A percentile compares a stretch with the other conserved stretches of the same genome.
phyloP scores from a whole-genome alignment of 2,113 vertebrate species.

The Plecotus auritus region DNA sequence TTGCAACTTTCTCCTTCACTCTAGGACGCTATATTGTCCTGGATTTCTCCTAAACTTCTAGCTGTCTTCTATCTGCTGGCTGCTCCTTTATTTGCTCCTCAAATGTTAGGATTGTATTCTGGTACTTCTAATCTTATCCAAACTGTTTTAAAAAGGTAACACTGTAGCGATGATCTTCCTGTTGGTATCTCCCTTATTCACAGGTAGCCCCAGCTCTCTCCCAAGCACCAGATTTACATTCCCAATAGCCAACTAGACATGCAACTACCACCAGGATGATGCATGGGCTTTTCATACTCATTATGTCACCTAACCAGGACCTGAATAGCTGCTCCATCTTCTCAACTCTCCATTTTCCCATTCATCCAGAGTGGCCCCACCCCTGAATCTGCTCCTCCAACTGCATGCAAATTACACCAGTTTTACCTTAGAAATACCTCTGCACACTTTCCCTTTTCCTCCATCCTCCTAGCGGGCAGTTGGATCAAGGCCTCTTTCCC shows the following conservation, averaged over 20 bases:
- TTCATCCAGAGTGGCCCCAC: background rate
- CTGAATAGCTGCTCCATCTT: background rate
- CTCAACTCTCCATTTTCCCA: background rate
- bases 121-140: background rate
- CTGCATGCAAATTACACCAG: background rate
- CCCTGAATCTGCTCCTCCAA: background rate
- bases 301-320: background rate
- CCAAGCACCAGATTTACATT: background rate
- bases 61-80: background rate
- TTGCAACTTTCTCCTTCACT: background rate
- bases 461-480: background rate
- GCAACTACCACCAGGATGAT: background rate
- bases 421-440: background rate
- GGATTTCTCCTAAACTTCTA: background rate
- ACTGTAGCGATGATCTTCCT: background rate
- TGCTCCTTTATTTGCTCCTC: background rate
- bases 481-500: background rate
- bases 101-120: background rate
- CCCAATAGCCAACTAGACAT: background rate
- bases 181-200: background rate
- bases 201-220: background rate
- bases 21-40: background rate
- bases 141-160: background rate
- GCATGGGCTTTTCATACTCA: background rate
- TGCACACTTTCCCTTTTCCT: background rate